Base-by-base conservation (phyloP, 2,888 invertebrate genomes). In the Schizaphis graminum region DNA sequence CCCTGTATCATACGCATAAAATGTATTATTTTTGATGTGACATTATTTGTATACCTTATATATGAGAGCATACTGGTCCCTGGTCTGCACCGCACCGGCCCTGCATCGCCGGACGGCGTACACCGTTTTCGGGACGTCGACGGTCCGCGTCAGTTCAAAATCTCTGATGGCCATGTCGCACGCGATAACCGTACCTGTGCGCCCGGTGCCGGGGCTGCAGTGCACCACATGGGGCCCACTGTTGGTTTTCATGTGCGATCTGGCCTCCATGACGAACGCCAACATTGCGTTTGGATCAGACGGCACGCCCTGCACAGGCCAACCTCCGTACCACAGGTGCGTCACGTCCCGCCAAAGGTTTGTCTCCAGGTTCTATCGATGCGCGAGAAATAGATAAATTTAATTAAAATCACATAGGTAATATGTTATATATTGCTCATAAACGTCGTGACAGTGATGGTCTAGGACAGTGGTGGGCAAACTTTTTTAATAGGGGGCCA, bases 21-120 rank as follows among this genome's bases (percentile, higher is more conserved):
- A 0, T 26, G 26, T n/a, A n/a, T n/a, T 16, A n/a, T 16, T 67
- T 67, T 0, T 16, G 13, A n/a, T 26, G 28, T 21, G 21, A 67
- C 21, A 21, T 35, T 10, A 16, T 67, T 61, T 3, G 1, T 77
- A 67, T 95, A 98, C 99, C 97, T 98, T 98, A 96, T 99, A 99
- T 95, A 99, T 97, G 96, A 98, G 98, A 95, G 97, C 97, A 96
- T 99, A 99, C 96, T 99, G 99, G 95, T 99, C 98, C 95, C 97
- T 97, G 94, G 98, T 99, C 96, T 98, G 97, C 49, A 99, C 98
- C 94, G 98, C 97, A 95, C 98, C 98, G 89, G 98, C 98, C 28
- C 99, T 96, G 95, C 99, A 98, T 95, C 98, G 97, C 95, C 99
- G 97, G 95, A 99, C 97, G 95, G 97, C 97, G 95, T 98, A 98